Evolutionary conservation across 2,888 invertebrate species (phyloP).

Genomic region (Alitta virens): DNA sequence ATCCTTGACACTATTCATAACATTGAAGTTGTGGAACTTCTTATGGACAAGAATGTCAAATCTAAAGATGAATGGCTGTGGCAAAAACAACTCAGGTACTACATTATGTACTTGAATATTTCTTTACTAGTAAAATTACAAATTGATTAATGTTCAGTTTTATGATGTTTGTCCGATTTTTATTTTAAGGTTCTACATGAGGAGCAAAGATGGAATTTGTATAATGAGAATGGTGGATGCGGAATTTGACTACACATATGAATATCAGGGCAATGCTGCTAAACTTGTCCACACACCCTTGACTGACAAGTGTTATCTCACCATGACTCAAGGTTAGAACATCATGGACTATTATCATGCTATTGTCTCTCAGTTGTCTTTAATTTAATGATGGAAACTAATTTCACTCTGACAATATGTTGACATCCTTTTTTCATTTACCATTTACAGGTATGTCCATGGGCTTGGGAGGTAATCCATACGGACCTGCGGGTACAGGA

Average conservation of each 20-base stretch:
- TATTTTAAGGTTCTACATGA: constrained; percentile 69
- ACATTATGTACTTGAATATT: too few species aligned
- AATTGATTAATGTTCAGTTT: too few species aligned
- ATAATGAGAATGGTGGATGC: constrained; percentile 88
- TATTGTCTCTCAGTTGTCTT: too few species aligned
- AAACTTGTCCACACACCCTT: constrained; percentile 93
- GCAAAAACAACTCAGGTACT: constrained; percentile 88
- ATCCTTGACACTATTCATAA: constrained; percentile 92
- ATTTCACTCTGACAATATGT: not conserved
- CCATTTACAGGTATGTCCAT: constrained; percentile 74
- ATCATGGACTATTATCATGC: too few species aligned
- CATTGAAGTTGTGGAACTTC: constrained; percentile 74
- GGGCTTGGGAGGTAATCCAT: constrained; percentile 97
- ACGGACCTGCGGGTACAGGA: constrained; percentile 98
- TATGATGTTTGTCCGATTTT: constrained; percentile 4
- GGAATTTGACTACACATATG: constrained; percentile 92
- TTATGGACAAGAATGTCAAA: constrained; percentile 68
- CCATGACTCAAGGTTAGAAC: constrained; percentile 76
- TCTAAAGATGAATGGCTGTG: constrained; percentile 82
- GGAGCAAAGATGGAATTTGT: constrained; percentile 57
- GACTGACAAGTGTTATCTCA: constrained; percentile 96
- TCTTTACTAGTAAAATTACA: too few species aligned
- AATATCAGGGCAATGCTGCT: constrained; percentile 94
- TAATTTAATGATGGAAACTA: too few species aligned
- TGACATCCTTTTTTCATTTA: not conserved